Evolutionary conservation across 2,797 vertebrate species (phyloP).

Genomic region (Poeciliopsis presidionis): DNA sequence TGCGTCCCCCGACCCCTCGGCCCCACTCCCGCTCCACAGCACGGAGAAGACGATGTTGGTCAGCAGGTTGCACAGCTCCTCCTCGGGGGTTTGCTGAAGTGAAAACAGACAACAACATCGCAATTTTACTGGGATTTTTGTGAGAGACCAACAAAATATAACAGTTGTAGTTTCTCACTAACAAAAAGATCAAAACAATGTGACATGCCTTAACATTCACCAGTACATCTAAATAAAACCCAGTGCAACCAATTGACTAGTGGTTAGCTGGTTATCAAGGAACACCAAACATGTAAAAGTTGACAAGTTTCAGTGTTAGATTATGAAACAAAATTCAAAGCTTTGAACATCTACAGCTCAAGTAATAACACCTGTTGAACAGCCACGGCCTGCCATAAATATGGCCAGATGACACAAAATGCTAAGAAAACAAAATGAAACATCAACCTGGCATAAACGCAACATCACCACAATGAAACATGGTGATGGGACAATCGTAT

Average conservation of each 20-base stretch:
- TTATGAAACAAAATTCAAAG: neutral
- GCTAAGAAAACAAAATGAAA: neutral
- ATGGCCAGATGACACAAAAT: neutral
- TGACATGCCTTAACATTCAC: neutral
- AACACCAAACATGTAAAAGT: neutral
- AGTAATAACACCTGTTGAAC: neutral
- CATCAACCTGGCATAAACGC: neutral
- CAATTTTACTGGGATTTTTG: neutral
- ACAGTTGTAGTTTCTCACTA: neutral
- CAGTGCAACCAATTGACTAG: neutral
- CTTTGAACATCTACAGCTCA: neutral
- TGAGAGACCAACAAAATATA: neutral
- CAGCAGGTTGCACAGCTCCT: conserved; percentile 95
- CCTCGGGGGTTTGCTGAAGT: conserved; percentile 90
- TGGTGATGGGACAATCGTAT: neutral
- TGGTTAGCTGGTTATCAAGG: neutral
- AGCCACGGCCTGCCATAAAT: neutral
- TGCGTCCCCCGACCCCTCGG: conserved; percentile 85
- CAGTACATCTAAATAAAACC: neutral
- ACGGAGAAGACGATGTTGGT: conserved; percentile 95
- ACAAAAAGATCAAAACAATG: neutral
- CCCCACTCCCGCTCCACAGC: conserved; percentile 88
- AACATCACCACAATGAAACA: neutral
- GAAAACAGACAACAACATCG: neutral
- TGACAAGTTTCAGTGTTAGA: neutral